A percentile compares a stretch with the other conserved stretches of the same genome.
Conservation (phyloP, 2,888 invertebrate genomes). For the Nomada hirtipes region DNA sequence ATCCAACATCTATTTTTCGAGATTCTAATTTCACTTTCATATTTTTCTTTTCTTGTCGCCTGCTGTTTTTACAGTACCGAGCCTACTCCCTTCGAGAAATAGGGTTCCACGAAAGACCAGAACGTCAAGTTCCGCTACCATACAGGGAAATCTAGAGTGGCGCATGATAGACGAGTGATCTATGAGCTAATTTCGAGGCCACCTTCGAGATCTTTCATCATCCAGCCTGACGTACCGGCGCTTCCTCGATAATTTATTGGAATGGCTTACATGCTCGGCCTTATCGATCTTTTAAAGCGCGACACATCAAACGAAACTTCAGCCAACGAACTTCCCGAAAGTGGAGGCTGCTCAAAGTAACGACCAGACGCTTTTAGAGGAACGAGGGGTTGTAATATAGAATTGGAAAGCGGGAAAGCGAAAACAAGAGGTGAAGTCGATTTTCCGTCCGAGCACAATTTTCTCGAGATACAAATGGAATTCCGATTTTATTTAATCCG, state of each 20-base stretch:
- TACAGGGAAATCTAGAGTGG: constrained; percentile 15
- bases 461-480: constrained; percentile 5
- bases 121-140: constrained; percentile 1
- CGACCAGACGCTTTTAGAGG: neutral
- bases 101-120: neutral
- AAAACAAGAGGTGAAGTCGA: neutral
- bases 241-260: constrained; percentile 50
- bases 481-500: constrained; percentile 10
- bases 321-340: neutral
- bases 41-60: neutral
- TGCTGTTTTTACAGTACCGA: neutral
- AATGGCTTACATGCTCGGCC: constrained; percentile 38
- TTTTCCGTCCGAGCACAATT: neutral
- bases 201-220: constrained; percentile 55
- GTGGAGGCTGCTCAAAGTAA: neutral
- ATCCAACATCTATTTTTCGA: neutral
- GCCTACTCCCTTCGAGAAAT: no score
- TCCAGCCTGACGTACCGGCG: constrained; percentile 28
- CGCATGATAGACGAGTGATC: constrained; percentile 42
- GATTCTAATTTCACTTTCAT: neutral
- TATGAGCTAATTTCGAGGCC: constrained; percentile 57
- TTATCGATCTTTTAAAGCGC: constrained; percentile 30
- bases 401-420: constrained; percentile 23
- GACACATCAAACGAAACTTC: neutral
- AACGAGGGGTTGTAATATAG: constrained; percentile 1